These are phyloP conservation scores for Hyposoter dolosus DNA, from an alignment of 2,888 invertebrate species.

Conservation along the genomic window DNA sequence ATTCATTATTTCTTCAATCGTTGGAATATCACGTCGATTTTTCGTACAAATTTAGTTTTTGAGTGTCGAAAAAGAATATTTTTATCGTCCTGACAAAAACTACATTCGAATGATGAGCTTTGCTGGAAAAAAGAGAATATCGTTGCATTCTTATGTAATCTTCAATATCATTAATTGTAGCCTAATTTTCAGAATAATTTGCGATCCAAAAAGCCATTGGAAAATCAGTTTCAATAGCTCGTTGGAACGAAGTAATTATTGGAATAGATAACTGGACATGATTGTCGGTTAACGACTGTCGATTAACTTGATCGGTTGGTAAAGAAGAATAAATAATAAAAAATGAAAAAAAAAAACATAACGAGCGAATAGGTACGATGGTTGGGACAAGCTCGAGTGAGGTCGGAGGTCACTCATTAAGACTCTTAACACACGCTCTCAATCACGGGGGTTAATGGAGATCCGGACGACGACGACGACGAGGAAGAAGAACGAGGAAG, in stretches of 20 bases:
- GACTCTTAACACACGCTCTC: constrained; percentile 78
- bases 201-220: background rate
- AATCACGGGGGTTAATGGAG: constrained; percentile 79
- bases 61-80: no score
- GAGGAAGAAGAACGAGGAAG: constrained; percentile 60
- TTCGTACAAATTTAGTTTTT: no score
- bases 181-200: background rate
- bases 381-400: constrained; percentile 49
- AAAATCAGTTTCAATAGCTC: background rate
- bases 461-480: constrained; percentile 69
- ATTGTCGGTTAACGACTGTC: constrained; percentile 31
- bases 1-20: no score
- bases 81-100: no score
- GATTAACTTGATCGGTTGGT: constrained; percentile 35
- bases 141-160: background rate
- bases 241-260: background rate
- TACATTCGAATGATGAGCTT: no score
- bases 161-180: no score
- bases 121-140: background rate
- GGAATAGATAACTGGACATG: constrained; percentile 14
- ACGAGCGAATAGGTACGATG: constrained; percentile 62
- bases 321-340: constrained; percentile 65
- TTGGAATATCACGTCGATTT: no score
- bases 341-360: constrained; percentile 73
- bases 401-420: constrained; percentile 74